Percentiles rank a stretch among this genome's conserved stretches.
Conservation (phyloP, 2,113 vertebrate genomes). For the Chaetops frenatus region DNA sequence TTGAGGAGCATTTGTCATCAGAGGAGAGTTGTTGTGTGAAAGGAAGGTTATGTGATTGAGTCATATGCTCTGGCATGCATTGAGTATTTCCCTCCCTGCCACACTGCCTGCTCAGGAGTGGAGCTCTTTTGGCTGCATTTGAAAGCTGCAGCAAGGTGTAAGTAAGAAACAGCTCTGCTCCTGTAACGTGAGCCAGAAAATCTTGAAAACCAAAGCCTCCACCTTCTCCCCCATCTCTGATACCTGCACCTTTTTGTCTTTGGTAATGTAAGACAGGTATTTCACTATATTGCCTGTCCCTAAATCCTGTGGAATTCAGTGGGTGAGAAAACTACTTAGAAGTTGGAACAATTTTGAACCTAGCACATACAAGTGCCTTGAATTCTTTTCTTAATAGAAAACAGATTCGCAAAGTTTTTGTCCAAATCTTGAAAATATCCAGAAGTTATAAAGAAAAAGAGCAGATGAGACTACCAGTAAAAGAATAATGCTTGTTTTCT, state of each 20-base stretch:
- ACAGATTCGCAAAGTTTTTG: neutral
- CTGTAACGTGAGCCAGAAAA: neutral
- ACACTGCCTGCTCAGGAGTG: neutral
- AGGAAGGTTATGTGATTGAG: neutral
- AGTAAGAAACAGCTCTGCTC: slow-evolving; percentile 1
- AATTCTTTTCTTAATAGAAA: neutral
- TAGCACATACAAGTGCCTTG: accelerated
- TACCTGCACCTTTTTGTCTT: neutral
- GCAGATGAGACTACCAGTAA: neutral
- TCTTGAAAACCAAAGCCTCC: neutral
- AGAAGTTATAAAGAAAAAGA: neutral
- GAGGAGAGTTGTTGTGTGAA: neutral
- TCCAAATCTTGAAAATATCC: neutral
- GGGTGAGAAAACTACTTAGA: neutral
- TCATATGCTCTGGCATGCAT: neutral
- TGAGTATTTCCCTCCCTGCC: neutral
- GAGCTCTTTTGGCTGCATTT: neutral
- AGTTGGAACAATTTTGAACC: neutral
- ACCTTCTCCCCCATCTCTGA: neutral
- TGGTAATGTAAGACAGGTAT: neutral
- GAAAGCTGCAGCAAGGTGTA: neutral
- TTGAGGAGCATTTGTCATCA: neutral
- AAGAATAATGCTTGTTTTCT: neutral
- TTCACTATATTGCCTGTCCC: neutral
- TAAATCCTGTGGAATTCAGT: neutral